phyloP scores from a whole-genome alignment of 2,888 invertebrate species.

The Hipparchia sbordonii region DNA sequence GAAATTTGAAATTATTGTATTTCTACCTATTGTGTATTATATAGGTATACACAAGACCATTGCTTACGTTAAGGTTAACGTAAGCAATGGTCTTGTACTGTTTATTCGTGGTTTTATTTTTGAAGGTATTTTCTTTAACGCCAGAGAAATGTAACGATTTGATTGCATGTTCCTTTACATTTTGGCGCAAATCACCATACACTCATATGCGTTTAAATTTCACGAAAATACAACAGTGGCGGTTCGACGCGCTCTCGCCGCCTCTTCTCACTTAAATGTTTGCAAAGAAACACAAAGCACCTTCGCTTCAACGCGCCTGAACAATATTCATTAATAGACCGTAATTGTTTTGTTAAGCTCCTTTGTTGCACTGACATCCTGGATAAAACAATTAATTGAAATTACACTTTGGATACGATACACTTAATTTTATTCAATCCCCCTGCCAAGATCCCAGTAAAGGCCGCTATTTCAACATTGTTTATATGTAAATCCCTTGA shows the following conservation, averaged over 20 bases:
- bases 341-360: conserved; percentile 56
- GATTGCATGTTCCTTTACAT: no score
- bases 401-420: conserved; percentile 41
- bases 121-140: no score
- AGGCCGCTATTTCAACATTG: conserved; percentile 23
- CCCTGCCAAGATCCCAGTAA: conserved; percentile 16
- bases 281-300: conserved; percentile 45
- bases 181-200: no score
- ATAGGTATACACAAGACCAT: no score
- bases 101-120: no score
- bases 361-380: conserved; percentile 57
- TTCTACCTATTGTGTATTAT: no score
- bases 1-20: no score
- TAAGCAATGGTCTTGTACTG: no score
- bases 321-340: conserved; percentile 59
- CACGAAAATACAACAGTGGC: background rate
- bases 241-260: conserved; percentile 15
- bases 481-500: conserved; percentile 32
- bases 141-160: no score
- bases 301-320: conserved; percentile 52
- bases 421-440: conserved; percentile 34
- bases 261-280: conserved; percentile 31
- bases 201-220: no score
- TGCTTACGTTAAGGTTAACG: no score
- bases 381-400: conserved; percentile 55